A percentile compares a stretch with the other conserved stretches of the same genome.
phyloP scores from a whole-genome alignment of 2,797 vertebrate species.

The Scleropages formosus region DNA sequence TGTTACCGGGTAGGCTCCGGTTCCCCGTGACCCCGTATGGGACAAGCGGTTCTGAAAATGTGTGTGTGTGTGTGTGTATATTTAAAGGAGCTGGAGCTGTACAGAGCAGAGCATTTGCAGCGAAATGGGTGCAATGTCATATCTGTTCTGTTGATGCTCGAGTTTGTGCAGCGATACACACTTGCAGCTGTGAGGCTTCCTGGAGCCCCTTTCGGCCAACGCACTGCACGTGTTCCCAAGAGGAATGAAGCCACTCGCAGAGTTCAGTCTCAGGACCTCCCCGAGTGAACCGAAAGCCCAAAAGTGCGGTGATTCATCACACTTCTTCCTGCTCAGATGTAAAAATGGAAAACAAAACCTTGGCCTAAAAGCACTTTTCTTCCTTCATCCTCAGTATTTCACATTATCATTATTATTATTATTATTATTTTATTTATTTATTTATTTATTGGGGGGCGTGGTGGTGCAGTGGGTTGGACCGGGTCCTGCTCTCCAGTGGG shows the following conservation, averaged over 20 bases:
- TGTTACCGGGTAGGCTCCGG: no score
- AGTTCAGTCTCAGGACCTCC: neutral
- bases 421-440: no score
- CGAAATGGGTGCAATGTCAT: neutral
- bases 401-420: neutral
- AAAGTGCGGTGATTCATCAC: neutral
- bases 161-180: neutral
- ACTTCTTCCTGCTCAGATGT: neutral
- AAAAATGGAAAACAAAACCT: neutral
- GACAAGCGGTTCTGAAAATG: no score
- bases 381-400: constrained; percentile 4
- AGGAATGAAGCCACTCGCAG: neutral
- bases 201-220: neutral
- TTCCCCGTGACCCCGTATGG: no score
- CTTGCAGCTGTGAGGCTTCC: no score
- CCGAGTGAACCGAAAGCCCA: neutral
- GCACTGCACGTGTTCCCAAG: constrained; percentile 8
- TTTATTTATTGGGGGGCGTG: no score
- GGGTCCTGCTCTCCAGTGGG: no score
- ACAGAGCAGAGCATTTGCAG: neutral
- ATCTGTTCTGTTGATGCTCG: neutral
- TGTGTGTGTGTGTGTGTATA: no score
- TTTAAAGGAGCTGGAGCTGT: neutral
- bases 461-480: no score
- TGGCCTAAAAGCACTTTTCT: neutral